Conservation (phyloP, 2,888 invertebrate species). For the Druceiella hillmani region DNA sequence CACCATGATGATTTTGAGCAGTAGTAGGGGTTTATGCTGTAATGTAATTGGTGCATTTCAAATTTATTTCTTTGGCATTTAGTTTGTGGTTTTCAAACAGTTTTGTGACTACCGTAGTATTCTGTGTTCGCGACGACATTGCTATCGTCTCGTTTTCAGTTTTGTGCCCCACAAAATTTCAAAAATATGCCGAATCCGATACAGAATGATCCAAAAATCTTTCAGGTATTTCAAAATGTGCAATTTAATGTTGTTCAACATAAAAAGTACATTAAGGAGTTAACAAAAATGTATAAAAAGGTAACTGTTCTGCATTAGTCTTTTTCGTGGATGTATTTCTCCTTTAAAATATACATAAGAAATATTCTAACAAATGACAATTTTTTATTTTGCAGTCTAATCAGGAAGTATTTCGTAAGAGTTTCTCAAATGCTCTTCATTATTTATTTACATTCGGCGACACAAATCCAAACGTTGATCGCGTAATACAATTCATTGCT, state of each 20-base stretch:
- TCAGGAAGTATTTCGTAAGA: conserved; percentile 54
- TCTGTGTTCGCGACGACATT: too few species aligned
- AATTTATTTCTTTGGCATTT: too few species aligned
- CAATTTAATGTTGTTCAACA: conserved; percentile 62
- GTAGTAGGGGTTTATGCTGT: too few species aligned
- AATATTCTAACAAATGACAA: not conserved
- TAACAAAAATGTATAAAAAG: conserved; percentile 56
- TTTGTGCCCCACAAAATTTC: too few species aligned
- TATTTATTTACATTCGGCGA: conserved; percentile 62
- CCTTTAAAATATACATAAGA: not conserved
- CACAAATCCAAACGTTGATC: conserved; percentile 61
- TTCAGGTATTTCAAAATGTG: conserved; percentile 56
- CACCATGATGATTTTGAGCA: too few species aligned
- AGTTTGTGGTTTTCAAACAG: too few species aligned
- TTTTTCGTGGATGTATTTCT: conserved; percentile 8
- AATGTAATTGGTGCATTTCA: too few species aligned
- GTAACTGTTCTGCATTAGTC: conserved; percentile 34
- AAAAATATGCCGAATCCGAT: too few species aligned
- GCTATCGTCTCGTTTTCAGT: too few species aligned
- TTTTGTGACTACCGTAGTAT: too few species aligned
- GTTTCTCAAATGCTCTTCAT: conserved; percentile 59
- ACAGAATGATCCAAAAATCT: too few species aligned
- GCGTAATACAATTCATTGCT: conserved; percentile 64
- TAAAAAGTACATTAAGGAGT: conserved; percentile 56
- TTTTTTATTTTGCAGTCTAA: conserved; percentile 38